Conservation (phyloP, 1,140 invertebrate genomes). For the Zaprionus gabonicus region DNA sequence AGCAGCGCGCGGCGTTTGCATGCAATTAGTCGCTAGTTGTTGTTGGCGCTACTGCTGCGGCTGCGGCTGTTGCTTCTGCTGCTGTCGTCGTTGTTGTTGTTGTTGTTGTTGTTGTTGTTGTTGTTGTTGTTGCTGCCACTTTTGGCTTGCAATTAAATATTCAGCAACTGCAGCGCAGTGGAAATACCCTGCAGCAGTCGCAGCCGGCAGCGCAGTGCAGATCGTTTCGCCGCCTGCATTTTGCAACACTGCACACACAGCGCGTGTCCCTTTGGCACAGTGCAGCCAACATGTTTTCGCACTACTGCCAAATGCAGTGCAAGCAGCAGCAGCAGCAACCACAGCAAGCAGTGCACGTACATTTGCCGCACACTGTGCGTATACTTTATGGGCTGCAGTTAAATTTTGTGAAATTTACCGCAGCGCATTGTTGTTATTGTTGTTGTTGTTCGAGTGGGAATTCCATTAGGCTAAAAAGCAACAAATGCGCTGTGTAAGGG, state of each 20-base stretch:
- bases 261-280: conserved; percentile 3
- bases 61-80: conserved; percentile 31
- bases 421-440: not conserved
- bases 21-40: conserved; percentile 56
- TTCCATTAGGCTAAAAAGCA: not conserved
- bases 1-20: conserved; percentile 53
- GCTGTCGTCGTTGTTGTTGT: not conserved
- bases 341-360: not conserved
- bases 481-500: too few relatives aligned
- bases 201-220: conserved; percentile 1
- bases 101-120: conserved; percentile 25
- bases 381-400: conserved; percentile 2
- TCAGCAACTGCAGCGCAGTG: conserved; percentile 58
- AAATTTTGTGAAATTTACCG: not conserved
- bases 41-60: conserved; percentile 20
- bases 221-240: conserved; percentile 14
- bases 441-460: not conserved
- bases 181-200: conserved; percentile 40
- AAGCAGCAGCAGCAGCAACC: not conserved
- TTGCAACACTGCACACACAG: conserved; percentile 29
- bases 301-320: not conserved
- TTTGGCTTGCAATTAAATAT: conserved; percentile 55
- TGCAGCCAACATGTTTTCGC: not conserved
- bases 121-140: conserved; percentile 23
- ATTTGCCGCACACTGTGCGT: not conserved